Evolutionary conservation across 2,888 invertebrate species (phyloP).

Genomic region (Habrosyne pyritoides): DNA sequence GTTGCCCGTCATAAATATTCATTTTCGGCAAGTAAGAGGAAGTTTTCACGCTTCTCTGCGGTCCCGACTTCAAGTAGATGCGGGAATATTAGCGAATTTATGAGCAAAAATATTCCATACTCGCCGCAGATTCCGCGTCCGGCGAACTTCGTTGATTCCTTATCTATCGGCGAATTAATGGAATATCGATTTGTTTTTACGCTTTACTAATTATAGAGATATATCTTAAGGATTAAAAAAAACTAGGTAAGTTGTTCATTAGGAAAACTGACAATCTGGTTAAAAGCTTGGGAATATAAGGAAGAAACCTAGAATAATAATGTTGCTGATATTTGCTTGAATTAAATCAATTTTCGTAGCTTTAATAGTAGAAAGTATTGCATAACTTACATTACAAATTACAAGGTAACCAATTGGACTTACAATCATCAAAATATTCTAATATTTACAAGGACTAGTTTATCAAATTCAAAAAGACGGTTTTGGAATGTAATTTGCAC

Average conservation of each 20-base stretch:
- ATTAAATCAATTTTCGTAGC: neutral
- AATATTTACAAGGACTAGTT: constrained; percentile 36
- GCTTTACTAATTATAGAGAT: neutral
- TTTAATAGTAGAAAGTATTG: neutral
- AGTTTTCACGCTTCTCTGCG: constrained; percentile 71
- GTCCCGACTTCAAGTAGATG: constrained; percentile 61
- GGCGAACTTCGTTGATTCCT: constrained; percentile 39
- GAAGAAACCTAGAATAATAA: neutral
- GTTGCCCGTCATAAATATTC: constrained; percentile 80
- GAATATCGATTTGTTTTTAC: constrained; percentile 12
- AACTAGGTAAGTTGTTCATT: too few relatives aligned
- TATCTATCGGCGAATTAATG: constrained; percentile 34
- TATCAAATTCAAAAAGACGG: constrained; percentile 16
- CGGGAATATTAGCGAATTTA: constrained; percentile 79
- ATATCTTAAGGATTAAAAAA: neutral
- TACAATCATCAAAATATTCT: constrained; percentile 17
- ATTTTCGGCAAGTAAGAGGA: constrained; percentile 75
- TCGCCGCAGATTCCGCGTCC: constrained; percentile 47
- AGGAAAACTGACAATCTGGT: too few relatives aligned
- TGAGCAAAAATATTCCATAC: constrained; percentile 72
- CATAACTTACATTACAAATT: neutral
- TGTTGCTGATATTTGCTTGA: neutral
- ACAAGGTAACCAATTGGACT: neutral
- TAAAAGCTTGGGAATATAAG: neutral
- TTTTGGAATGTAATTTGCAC: neutral